These are phyloP conservation scores for Microtus oregoni DNA, from an alignment of 2,113 vertebrate genomes.

Conservation along the genomic window DNA sequence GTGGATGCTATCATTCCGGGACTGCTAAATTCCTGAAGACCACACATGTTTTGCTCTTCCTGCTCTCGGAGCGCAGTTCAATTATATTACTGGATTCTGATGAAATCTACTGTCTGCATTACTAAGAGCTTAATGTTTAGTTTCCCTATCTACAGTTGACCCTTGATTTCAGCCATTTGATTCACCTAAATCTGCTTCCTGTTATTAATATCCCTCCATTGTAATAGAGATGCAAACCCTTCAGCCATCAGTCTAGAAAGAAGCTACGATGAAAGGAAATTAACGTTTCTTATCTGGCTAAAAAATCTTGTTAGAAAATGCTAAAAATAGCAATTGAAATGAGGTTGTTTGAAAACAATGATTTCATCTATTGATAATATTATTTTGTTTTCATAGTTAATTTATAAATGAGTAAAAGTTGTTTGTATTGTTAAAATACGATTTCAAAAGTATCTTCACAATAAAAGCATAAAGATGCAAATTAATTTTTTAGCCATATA, in stretches of 20 bases:
- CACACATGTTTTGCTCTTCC: constrained; percentile 7
- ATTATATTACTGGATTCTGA: neutral
- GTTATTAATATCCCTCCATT: constrained; percentile 49
- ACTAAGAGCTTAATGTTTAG: constrained; percentile 42
- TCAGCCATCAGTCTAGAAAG: constrained; percentile 39
- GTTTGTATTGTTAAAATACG: constrained; percentile 42
- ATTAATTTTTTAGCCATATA: neutral
- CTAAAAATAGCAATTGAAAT: constrained; percentile 58
- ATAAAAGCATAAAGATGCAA: constrained; percentile 33
- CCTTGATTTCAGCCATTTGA: constrained; percentile 44
- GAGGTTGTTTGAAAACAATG: constrained; percentile 31
- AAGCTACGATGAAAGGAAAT: constrained; percentile 63
- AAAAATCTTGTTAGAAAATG: constrained; percentile 40
- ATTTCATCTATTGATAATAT: constrained; percentile 15
- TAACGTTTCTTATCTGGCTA: constrained; percentile 44
- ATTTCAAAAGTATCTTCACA: constrained; percentile 43
- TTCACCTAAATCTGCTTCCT: constrained; percentile 57
- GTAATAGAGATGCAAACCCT: constrained; percentile 37
- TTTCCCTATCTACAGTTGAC: constrained; percentile 31
- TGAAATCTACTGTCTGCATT: neutral
- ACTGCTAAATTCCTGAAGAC: constrained; percentile 35
- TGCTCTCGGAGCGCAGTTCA: constrained; percentile 9
- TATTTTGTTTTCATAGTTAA: constrained; percentile 45
- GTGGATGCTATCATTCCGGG: neutral
- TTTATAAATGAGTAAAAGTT: neutral